A percentile compares a stretch with the other conserved stretches of the same genome.
Conservation (phyloP, 2,797 vertebrate species). For the Agapornis canus region DNA sequence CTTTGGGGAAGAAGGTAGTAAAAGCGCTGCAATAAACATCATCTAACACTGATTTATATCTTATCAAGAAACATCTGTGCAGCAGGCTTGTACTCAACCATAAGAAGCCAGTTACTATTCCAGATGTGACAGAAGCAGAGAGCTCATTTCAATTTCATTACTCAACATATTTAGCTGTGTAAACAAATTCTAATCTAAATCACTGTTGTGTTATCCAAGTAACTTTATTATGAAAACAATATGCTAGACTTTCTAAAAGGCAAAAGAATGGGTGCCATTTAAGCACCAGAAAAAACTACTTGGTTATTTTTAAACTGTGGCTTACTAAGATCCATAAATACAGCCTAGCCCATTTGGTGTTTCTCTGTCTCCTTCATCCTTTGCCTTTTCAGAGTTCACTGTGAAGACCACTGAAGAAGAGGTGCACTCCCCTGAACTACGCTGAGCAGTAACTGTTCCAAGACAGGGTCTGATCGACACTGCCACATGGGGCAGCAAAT, state of each 20-base stretch:
- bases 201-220: slow-evolving; percentile 34
- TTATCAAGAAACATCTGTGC: slow-evolving; percentile 64
- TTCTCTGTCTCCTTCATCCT: neutral
- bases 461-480: neutral
- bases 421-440: neutral
- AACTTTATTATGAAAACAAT: slow-evolving; percentile 46
- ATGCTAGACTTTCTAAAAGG: neutral
- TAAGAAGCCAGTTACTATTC: slow-evolving; percentile 36
- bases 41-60: slow-evolving; percentile 53
- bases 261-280: neutral
- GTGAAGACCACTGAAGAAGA: neutral
- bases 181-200: slow-evolving; percentile 68
- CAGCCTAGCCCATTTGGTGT: neutral
- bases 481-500: neutral
- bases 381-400: neutral
- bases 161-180: slow-evolving; percentile 57
- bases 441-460: neutral
- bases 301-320: neutral
- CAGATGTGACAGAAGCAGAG: slow-evolving; percentile 57
- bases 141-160: slow-evolving; percentile 63
- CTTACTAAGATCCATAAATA: neutral
- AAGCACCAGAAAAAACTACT: neutral
- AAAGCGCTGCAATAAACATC: slow-evolving; percentile 34
- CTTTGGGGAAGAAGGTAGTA: slow-evolving; percentile 22
- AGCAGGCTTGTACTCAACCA: neutral